phyloP scores from a whole-genome alignment of 2,113 vertebrate genomes.

The Elaphurus davidianus region DNA sequence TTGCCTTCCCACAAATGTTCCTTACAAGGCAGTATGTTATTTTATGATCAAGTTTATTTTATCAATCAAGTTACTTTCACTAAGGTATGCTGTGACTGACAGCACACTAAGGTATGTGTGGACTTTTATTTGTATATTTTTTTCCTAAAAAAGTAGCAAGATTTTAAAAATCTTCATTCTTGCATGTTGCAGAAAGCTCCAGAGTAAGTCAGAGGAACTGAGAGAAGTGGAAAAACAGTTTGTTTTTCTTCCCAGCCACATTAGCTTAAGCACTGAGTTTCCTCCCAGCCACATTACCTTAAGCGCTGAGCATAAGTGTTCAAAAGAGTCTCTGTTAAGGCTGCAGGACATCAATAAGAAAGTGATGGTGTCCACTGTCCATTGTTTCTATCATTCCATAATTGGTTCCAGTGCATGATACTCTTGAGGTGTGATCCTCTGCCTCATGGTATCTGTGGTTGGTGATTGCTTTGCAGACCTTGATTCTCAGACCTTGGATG shows the following conservation, averaged over 20 bases:
- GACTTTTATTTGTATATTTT: background rate
- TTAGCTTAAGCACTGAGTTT: background rate
- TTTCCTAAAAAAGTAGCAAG: background rate
- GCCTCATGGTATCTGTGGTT: background rate
- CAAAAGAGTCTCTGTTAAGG: background rate
- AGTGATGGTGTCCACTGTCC: background rate
- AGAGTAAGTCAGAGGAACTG: background rate
- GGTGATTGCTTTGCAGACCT: background rate
- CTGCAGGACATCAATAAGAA: background rate
- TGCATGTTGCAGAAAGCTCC: background rate
- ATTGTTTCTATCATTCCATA: background rate
- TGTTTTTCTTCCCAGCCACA: background rate
- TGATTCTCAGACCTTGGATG: background rate
- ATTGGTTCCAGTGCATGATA: background rate
- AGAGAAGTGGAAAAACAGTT: background rate
- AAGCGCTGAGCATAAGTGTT: background rate
- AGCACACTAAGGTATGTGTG: too few relatives aligned
- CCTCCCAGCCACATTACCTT: background rate
- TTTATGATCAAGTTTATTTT: constrained; percentile 6
- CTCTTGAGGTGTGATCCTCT: background rate
- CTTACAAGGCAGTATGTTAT: background rate
- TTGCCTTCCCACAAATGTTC: background rate
- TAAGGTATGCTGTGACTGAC: background rate
- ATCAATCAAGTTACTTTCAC: constrained; percentile 26
- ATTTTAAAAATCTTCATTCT: background rate